Evolutionary conservation across 2,888 invertebrate genomes (phyloP).

Genomic region (Prosopocoilus inquinatus): DNA sequence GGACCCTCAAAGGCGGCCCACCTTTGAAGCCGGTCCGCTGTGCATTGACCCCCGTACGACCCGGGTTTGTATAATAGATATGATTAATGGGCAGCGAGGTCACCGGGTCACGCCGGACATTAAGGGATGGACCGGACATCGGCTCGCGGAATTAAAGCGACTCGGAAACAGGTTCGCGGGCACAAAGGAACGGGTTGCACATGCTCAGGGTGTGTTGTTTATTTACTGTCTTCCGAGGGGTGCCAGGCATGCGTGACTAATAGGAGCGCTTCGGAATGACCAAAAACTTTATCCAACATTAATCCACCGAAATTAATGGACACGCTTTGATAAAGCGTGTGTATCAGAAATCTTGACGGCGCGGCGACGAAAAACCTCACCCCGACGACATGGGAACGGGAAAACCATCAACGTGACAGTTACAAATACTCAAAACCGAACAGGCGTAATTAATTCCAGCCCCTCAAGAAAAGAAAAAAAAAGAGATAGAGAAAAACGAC

Average conservation of each 20-base stretch:
- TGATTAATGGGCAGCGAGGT: constrained; percentile 53
- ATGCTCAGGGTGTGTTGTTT: constrained; percentile 44
- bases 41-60: constrained; percentile 41
- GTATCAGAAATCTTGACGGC: background rate
- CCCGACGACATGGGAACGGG: background rate
- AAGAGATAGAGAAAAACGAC: too few species aligned
- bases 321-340: background rate
- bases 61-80: constrained; percentile 46
- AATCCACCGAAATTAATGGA: constrained; percentile 5
- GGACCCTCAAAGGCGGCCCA: background rate
- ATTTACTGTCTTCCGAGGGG: constrained; percentile 38
- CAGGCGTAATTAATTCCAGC: too few species aligned
- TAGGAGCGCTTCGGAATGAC: constrained; percentile 19
- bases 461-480: too few species aligned
- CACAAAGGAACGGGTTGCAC: constrained; percentile 41
- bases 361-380: background rate
- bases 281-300: background rate
- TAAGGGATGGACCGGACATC: constrained; percentile 48
- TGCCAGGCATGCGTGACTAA: constrained; percentile 42
- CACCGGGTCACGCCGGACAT: constrained; percentile 49
- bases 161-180: constrained; percentile 38
- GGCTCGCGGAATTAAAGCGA: constrained; percentile 42
- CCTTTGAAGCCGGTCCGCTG: constrained; percentile 22
- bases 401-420: background rate
- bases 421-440: background rate